Evolutionary conservation across 2,888 invertebrate species (phyloP), one percentile per base, ranked within the genome.

Genomic region (Onthophagus sagittarius): DNA sequence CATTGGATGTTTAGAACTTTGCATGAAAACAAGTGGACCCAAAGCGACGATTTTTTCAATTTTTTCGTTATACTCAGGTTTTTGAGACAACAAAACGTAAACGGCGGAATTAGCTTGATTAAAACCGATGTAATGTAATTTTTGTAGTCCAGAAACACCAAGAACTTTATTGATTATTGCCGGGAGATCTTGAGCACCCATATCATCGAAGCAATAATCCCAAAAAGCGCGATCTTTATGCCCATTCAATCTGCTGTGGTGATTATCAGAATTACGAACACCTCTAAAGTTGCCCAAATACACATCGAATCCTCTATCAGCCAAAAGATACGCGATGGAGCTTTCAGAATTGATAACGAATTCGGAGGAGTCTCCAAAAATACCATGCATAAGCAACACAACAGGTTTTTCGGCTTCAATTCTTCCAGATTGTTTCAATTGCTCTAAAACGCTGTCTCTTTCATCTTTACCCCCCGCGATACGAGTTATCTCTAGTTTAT

Each of bases 231-330:
- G 23, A 74, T 87, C 87, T 7, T 83, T 75, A 70, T 81, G 82
- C 0, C 88, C 86, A 73, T 87, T 83, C 80, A 87, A 78, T 0
- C 83, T 82, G 0, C 81, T 78, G 79, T 94, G 93, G 2, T 23
- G n/a, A 31, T 67, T n/a, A 31, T 67, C 67, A 31, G 23, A 32
- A 67, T 67, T 67, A 32, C 67, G 67, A 23, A 32, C 67, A 5
- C 95, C 96, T 3, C 96, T 89, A 11, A 89, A 89, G 81, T 95
- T 96, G 0, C 93, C 92, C 86, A 96, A 85, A 95, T 95, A 96
- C 0, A 93, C 92, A 76, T 93, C 93, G 78, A 89, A 93, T n/a
- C 92, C 92, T 79, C 86, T 86, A 78, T 93, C 91, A 1, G 91
- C 90, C 4, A 93, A 83, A 13, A 88, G 81, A 79, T 83, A 87